These are phyloP conservation scores for Calosoma granatense DNA, from an alignment of 1,140 invertebrate genomes.

Conservation along the genomic window DNA sequence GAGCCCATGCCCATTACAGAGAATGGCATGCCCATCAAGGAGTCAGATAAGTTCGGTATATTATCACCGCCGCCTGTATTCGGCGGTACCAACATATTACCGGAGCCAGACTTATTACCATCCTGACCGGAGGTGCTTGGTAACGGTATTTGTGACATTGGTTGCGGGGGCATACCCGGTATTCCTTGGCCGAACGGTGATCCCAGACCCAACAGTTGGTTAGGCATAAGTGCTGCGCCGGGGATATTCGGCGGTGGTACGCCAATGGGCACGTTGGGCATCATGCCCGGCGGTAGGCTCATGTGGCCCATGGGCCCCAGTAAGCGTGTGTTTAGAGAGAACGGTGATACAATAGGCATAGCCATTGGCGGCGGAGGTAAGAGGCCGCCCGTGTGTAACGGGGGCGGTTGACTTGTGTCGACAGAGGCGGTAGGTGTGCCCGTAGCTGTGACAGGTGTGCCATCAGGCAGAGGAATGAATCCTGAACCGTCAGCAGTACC, in stretches of 20 bases:
- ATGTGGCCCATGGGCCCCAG: slow-evolving; percentile 18
- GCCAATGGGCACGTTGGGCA: slow-evolving; percentile 47
- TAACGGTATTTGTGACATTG: slow-evolving; percentile 9
- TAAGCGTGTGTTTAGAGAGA: slow-evolving; percentile 34
- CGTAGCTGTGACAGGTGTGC: slow-evolving; percentile 30
- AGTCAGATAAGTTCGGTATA: slow-evolving; percentile 20
- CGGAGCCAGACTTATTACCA: neutral
- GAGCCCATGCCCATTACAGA: neutral
- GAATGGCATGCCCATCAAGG: slow-evolving; percentile 35
- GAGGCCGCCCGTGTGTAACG: slow-evolving; percentile 39
- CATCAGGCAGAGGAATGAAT: slow-evolving; percentile 25
- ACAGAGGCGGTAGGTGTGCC: slow-evolving; percentile 35
- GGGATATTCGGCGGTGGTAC: slow-evolving; percentile 55
- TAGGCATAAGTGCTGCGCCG: slow-evolving; percentile 37
- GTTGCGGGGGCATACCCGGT: slow-evolving; percentile 24
- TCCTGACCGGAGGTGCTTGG: slow-evolving; percentile 6
- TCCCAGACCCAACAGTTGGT: slow-evolving; percentile 36
- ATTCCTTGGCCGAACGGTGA: slow-evolving; percentile 29
- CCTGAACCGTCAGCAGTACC: slow-evolving; percentile 22
- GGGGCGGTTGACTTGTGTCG: slow-evolving; percentile 54
- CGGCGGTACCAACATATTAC: no score
- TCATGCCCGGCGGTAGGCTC: slow-evolving; percentile 44
- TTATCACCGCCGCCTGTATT: slow-evolving; percentile 13
- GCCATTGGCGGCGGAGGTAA: slow-evolving; percentile 41
- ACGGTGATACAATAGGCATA: slow-evolving; percentile 38